Conservation (phyloP, 2,888 invertebrate genomes). For the Malthinus seriepunctatus region DNA sequence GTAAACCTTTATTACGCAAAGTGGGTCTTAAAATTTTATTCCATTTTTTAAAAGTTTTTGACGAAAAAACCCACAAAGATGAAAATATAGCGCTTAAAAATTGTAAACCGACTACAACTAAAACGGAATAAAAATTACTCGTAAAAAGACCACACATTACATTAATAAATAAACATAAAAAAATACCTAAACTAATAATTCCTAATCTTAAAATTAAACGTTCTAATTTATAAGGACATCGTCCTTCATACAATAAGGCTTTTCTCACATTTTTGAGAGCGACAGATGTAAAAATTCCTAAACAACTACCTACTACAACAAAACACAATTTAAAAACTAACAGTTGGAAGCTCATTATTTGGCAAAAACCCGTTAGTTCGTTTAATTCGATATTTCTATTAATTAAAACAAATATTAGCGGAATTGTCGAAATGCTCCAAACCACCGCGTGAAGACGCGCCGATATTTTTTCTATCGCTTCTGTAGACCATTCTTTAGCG, state of each 20-base stretch:
- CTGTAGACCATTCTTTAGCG: slow-evolving; percentile 91
- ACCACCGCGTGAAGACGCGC: slow-evolving; percentile 84
- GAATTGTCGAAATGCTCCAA: slow-evolving; percentile 86
- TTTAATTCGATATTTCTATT: slow-evolving; percentile 77
- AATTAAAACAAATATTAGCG: slow-evolving; percentile 81
- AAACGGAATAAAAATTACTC: slow-evolving; percentile 39
- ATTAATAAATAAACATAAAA: slow-evolving; percentile 71
- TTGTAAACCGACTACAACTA: slow-evolving; percentile 41
- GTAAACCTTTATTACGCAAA: slow-evolving; percentile 35
- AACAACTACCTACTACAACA: slow-evolving; percentile 65
- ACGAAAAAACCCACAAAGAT: slow-evolving; percentile 48
- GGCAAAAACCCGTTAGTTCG: slow-evolving; percentile 82
- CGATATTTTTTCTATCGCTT: slow-evolving; percentile 84
- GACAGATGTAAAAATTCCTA: slow-evolving; percentile 74
- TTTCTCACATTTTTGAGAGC: slow-evolving; percentile 75
- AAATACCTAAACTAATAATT: slow-evolving; percentile 77
- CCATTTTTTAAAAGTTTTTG: slow-evolving; percentile 49
- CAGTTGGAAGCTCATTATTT: slow-evolving; percentile 56
- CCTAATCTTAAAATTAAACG: slow-evolving; percentile 76
- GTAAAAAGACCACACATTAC: slow-evolving; percentile 63
- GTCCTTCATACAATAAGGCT: slow-evolving; percentile 59
- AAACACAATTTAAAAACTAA: slow-evolving; percentile 41
- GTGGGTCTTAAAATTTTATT: slow-evolving; percentile 42
- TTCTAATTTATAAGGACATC: slow-evolving; percentile 64
- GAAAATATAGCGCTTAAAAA: slow-evolving; percentile 45